Base-by-base conservation (phyloP, 1,140 invertebrate genomes). In the Patella vulgata region DNA sequence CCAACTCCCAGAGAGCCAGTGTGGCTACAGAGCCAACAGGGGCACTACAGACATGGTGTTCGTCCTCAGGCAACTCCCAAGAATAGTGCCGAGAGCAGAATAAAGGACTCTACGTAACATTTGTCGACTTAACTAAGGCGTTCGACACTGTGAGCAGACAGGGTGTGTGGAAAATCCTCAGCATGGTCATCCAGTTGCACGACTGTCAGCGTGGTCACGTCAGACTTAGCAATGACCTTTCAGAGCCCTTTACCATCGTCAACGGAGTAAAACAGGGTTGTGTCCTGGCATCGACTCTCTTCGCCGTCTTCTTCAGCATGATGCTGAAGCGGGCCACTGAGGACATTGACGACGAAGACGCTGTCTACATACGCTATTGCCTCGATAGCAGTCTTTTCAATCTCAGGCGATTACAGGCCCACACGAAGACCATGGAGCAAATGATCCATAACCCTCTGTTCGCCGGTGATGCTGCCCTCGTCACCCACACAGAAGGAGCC, bases 231-330 rank as follows among this genome's bases (percentile, higher is more conserved):
- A 39, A 21, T 36, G 51, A 54, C 31, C 30, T 54, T 21, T 54
- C 51, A 39, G 28, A 54, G 51, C 28, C 30, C 8, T 54, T 54
- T 33, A 28, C 51, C 12, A 4, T 52, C 6, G 21, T 14, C 14
- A 60, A 28, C 33, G 58, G 48, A 27, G 47, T 60, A 6, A 60
- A 60, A 3, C 33, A 60, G 28, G 33, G 33, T 3, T 51, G 47
- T 40, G 31, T 54, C 31, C 27, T 36, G 12, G 30, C 51, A 33
- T 6, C 17, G 21, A 54, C 14, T n/a, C n/a, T n/a, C n/a, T n/a
- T n/a, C n/a, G n/a, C n/a, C n/a, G n/a, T n/a, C n/a, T n/a, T 30
- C 21, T 36, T 39, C 30, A 54, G 28, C 51, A 54, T 54, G 51
- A 54, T 39, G 51, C 51, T 54, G 14, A 12, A 54, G 28, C 28